Percentiles rank a stretch among this genome's conserved stretches.
These are phyloP conservation scores for Xyrichtys novacula DNA, from an alignment of 2,797 vertebrate genomes.

Conservation along the genomic window DNA sequence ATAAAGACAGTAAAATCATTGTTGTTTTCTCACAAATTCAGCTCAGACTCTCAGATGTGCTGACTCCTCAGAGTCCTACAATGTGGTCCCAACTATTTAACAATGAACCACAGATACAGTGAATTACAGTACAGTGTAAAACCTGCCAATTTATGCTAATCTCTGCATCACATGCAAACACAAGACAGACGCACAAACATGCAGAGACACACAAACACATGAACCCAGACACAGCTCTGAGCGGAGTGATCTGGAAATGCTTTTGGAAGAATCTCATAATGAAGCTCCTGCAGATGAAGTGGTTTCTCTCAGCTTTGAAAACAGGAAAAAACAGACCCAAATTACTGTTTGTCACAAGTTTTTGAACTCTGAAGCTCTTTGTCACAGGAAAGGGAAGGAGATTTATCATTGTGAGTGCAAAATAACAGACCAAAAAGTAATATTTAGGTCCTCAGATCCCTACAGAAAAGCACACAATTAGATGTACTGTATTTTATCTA, in stretches of 20 bases:
- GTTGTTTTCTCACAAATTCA: too few relatives aligned
- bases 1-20: too few relatives aligned
- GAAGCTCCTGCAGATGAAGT: slow-evolving; percentile 20
- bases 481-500: neutral
- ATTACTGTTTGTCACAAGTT: slow-evolving; percentile 12
- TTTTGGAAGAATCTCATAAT: slow-evolving; percentile 57
- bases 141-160: slow-evolving; percentile 10
- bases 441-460: too few relatives aligned
- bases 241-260: slow-evolving; percentile 59
- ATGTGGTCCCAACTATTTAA: too few relatives aligned
- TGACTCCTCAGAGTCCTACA: too few relatives aligned
- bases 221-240: slow-evolving; percentile 20
- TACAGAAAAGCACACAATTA: too few relatives aligned
- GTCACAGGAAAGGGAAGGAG: neutral
- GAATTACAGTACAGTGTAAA: too few relatives aligned
- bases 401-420: neutral
- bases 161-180: neutral
- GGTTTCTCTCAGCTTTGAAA: slow-evolving; percentile 26
- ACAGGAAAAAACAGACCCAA: slow-evolving; percentile 20
- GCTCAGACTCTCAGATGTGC: too few relatives aligned
- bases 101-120: too few relatives aligned
- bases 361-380: neutral
- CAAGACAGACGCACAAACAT: slow-evolving; percentile 2
- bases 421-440: too few relatives aligned
- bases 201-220: slow-evolving; percentile 10